A percentile compares a stretch with the other conserved stretches of the same genome.
These are phyloP conservation scores for Sminthurides bifidus DNA, from an alignment of 1,140 invertebrate species.

Conservation along the genomic window DNA sequence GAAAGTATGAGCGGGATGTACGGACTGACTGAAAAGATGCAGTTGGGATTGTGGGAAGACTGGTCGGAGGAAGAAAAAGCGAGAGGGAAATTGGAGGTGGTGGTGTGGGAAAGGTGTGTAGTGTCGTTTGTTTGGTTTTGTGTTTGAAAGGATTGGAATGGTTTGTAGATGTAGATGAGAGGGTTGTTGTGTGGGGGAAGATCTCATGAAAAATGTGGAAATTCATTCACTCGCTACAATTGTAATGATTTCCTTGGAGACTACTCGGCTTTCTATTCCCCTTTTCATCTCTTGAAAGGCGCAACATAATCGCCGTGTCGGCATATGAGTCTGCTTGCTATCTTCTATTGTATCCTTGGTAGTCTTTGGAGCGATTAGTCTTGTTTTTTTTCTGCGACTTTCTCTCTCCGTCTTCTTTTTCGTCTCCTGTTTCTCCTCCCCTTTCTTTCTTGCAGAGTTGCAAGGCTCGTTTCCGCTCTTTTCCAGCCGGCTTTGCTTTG, in stretches of 20 bases:
- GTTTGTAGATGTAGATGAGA: too few relatives aligned
- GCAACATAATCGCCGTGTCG: slow-evolving; percentile 17
- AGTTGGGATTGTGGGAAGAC: too few relatives aligned
- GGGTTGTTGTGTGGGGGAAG: background rate
- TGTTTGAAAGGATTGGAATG: too few relatives aligned
- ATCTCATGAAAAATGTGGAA: slow-evolving; percentile 29
- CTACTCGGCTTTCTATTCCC: slow-evolving; percentile 25
- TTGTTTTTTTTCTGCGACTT: background rate
- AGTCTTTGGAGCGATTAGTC: slow-evolving; percentile 1
- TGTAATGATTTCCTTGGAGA: slow-evolving; percentile 33
- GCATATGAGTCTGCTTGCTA: background rate
- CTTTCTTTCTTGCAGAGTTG: background rate
- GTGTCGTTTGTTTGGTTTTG: too few relatives aligned
- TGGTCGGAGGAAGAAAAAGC: too few relatives aligned
- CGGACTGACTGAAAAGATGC: too few relatives aligned
- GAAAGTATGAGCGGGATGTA: too few relatives aligned
- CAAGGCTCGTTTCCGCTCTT: background rate
- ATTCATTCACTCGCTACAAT: slow-evolving; percentile 31
- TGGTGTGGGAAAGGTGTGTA: too few relatives aligned
- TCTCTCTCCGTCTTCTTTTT: background rate
- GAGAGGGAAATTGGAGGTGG: too few relatives aligned
- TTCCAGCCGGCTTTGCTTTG: too few relatives aligned
- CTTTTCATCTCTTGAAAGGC: slow-evolving; percentile 26
- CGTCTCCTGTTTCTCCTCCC: background rate
- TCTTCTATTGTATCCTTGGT: background rate